Evolutionary conservation across 2,888 invertebrate species (phyloP), one percentile per base, ranked within the genome.

Genomic region (Chironomus tentans): DNA sequence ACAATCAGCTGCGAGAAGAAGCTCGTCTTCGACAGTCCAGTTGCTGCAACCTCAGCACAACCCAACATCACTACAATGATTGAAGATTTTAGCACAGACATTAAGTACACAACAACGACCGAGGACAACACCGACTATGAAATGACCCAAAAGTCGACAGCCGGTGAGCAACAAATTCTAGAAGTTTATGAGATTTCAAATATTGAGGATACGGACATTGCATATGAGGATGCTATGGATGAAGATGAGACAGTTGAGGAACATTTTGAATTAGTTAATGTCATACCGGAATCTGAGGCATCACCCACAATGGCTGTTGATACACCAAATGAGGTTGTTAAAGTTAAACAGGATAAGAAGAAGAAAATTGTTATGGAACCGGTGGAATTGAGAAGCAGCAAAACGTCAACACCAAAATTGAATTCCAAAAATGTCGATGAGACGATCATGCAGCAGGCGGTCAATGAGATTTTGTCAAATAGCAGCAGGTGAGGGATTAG

Each of bases 101-200:
- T 68, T 2, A 18, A 65, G 22, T 21, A 65, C 18, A 21, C 68
- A 68, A 28, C 46, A 1, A 15, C n/a, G 13, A 28, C 61, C 1
- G 62, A 72, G 7, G 22, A 70, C 13, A 46, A 48, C 7, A 12
- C 22, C 2, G 62, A 62, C 0, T 72, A 72, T n/a, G 18, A n/a
- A n/a, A 15, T 61, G 28, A 72, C 56, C 7, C 38, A 72, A 10
- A 22, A 68, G 10, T 13, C 7, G 2, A 2, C 22, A 3, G 12
- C 48, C 10, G 38, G 38, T 6, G 68, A 56, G 1, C 56, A 56
- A n/a, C 47, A 74, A 50, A 71, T 71, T 24, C n/a, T 71, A 2
- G 65, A 76, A 50, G 76, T 70, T 15, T 69, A 76, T 15, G 70
- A 76, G 24, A 70, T 76, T 22, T 70, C 70, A 70, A 76, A 76